These are phyloP conservation scores for Diorhabda sublineata DNA, from an alignment of 1,140 invertebrate species.

Conservation along the genomic window DNA sequence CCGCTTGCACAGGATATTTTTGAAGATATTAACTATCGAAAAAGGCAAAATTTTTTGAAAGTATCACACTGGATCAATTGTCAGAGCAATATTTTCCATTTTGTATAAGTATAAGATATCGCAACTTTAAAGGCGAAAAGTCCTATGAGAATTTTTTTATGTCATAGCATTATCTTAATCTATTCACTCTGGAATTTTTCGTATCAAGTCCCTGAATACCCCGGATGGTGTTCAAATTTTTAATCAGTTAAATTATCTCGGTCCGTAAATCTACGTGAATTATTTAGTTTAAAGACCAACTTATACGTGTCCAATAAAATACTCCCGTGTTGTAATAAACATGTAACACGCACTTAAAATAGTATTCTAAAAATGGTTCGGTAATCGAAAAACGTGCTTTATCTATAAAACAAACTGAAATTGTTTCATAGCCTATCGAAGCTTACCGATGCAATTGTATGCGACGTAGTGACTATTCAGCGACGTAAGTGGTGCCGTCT, in stretches of 20 bases:
- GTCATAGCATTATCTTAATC: no score
- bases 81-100: no score
- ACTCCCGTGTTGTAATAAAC: background rate
- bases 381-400: constrained; percentile 3
- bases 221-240: background rate
- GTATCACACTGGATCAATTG: no score
- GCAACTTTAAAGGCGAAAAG: no score
- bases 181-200: no score
- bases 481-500: constrained; percentile 12
- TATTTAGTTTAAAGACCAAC: background rate
- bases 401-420: background rate
- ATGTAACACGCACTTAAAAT: background rate
- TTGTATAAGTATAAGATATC: no score
- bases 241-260: background rate
- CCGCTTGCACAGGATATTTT: no score
- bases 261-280: background rate
- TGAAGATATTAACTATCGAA: no score
- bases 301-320: background rate
- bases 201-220: no score
- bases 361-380: background rate
- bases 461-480: background rate
- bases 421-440: background rate
- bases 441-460: constrained; percentile 8
- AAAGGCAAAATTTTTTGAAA: no score
- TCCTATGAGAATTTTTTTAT: no score